A percentile compares a stretch with the other conserved stretches of the same genome.
Evolutionary conservation across 2,888 invertebrate genomes (phyloP).

Genomic region (Caenorhabditis uteleia): DNA sequence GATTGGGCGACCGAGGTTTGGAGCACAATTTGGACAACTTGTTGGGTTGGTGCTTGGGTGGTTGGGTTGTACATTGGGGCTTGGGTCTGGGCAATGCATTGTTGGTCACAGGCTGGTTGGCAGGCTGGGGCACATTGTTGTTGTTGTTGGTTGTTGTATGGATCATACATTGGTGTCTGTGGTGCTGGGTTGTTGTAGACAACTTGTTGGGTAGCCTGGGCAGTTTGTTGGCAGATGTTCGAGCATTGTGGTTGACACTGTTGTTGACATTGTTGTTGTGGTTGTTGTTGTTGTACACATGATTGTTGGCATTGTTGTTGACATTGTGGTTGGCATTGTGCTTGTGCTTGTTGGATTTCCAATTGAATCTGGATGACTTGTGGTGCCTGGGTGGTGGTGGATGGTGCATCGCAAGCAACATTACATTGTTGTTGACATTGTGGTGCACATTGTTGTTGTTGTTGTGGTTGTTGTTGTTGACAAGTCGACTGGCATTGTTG

Average conservation of each 20-base stretch:
- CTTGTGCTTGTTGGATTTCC: constrained; percentile 35
- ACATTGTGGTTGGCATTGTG: constrained; percentile 50
- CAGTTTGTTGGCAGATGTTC: constrained; percentile 31
- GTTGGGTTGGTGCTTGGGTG: constrained; percentile 9
- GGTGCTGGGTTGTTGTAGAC: no score
- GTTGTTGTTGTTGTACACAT: constrained; percentile 47
- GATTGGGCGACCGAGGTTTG: constrained; percentile 43
- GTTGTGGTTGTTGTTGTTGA: constrained; percentile 13
- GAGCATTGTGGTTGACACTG: constrained; percentile 43
- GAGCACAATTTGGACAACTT: constrained; percentile 38
- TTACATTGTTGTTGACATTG: no score
- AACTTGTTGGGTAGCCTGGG: no score
- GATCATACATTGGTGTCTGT: constrained; percentile 35
- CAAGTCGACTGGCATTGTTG: constrained; percentile 33
- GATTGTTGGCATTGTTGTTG: constrained; percentile 47
- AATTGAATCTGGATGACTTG: constrained; percentile 34
- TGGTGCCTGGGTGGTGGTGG: constrained; percentile 34
- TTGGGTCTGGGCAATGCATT: constrained; percentile 16
- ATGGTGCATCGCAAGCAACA: no score
- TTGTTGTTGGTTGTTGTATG: no score
- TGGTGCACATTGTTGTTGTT: no score
- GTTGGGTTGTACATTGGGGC: constrained; percentile 14
- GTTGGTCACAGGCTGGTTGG: constrained; percentile 31
- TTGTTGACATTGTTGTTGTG: constrained; percentile 32
- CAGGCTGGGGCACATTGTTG: constrained; percentile 31